These are phyloP conservation scores for Spilosoma lubricipeda DNA, from an alignment of 2,888 invertebrate genomes.

Conservation along the genomic window DNA sequence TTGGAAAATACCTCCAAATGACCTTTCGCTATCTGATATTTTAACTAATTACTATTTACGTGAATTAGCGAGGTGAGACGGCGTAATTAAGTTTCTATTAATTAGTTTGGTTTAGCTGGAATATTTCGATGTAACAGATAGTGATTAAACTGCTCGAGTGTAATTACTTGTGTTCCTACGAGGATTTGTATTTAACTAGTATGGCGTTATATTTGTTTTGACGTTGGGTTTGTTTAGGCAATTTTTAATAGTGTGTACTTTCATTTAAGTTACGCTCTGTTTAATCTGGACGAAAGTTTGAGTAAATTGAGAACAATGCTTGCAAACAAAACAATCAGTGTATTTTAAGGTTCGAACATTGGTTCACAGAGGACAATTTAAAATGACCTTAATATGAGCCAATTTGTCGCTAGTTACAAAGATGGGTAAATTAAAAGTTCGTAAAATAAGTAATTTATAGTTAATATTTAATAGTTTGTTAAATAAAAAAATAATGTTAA, in stretches of 20 bases:
- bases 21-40: constrained; percentile 45
- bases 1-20: constrained; percentile 30
- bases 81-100: constrained; percentile 31
- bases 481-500: too few relatives aligned
- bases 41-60: constrained; percentile 45
- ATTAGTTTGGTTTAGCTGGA: constrained; percentile 20
- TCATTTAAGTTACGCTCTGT: background rate
- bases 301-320: background rate
- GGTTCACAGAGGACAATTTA: too few relatives aligned
- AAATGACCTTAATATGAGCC: too few relatives aligned
- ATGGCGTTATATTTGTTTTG: background rate
- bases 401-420: too few relatives aligned
- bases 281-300: background rate
- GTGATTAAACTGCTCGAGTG: constrained; percentile 17
- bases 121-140: constrained; percentile 28
- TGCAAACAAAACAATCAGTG: background rate
- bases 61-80: constrained; percentile 5
- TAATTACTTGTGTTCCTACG: constrained; percentile 7
- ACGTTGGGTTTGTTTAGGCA: background rate
- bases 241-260: background rate
- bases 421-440: too few relatives aligned
- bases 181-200: constrained; percentile 1
- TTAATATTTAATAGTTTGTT: too few relatives aligned
- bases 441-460: too few relatives aligned
- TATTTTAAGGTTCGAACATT: background rate